Base-by-base conservation (phyloP, 2,888 invertebrate genomes). In the Drosophila prolongata region DNA sequence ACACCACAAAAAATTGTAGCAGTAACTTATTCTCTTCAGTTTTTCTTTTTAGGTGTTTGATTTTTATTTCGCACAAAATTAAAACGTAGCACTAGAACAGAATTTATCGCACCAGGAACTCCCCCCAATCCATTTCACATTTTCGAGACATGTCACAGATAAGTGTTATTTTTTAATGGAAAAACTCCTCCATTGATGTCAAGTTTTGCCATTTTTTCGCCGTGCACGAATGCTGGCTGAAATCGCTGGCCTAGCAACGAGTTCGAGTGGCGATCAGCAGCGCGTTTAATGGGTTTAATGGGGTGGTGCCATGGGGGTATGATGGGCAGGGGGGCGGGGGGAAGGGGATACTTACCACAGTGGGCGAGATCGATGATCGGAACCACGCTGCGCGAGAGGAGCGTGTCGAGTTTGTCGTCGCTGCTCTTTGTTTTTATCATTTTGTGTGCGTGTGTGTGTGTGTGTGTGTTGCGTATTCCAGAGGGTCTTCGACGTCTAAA, bases 341-440 rank as follows among this genome's bases (percentile, higher is more conserved):
- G 30, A 30, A 9, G 14, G 24, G 19, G 13, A 13, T 57, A 91
- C 95, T 95, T 93, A 96, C 95, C 95, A 93, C 95, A 95, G 91
- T 95, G 95, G 77, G 95, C 95, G 91, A 96, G 94, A 93, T 96
- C 95, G 92, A 96, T 95, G 92, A 96, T 95, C 90, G 96, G 96
- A 79, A 96, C 94, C 91, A 95, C 95, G 93, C 95, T 95, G 92
- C 94, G 94, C 91, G 95, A 94, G 80, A 95, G 93, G 90, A 95
- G 93, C 77, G 95, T 95, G 91, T 95, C 95, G 90, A 94, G 93
- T 82, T 92, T 93, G 86, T 93, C 94, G 67, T 93, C 93, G 90
- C 93, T 93, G 81, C 93, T 79, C 90, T 91, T 92, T 62, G 90
- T 88, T 84, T 92, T 92, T 75, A 92, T 80, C 92, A 92, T 92